Evolutionary conservation across 2,113 vertebrate species (phyloP).

Genomic region (Crotophaga sulcirostris): DNA sequence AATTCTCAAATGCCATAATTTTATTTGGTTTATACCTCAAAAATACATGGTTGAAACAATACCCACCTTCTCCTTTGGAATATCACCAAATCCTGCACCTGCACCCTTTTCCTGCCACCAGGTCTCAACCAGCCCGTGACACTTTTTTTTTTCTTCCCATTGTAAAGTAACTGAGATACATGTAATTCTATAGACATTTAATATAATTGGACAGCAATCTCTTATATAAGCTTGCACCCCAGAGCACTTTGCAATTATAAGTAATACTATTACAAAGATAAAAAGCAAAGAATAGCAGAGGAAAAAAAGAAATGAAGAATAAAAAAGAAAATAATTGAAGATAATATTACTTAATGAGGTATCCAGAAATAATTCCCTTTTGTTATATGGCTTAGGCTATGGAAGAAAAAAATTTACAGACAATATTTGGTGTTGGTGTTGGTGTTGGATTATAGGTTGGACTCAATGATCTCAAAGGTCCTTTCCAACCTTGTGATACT

Average conservation of each 20-base stretch:
- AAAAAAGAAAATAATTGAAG: background rate
- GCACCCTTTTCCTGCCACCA: background rate
- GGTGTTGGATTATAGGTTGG: too few species aligned
- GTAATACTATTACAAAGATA: background rate
- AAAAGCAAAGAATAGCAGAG: background rate
- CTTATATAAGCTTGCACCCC: background rate
- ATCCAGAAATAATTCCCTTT: background rate
- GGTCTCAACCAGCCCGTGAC: background rate
- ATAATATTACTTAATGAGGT: background rate
- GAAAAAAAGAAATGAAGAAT: background rate
- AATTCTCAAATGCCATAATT: background rate
- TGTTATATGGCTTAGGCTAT: background rate
- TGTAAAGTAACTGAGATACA: background rate
- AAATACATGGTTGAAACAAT: rapidly evolving
- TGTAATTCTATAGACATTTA: background rate
- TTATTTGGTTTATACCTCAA: background rate
- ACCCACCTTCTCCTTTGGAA: background rate
- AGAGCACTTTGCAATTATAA: background rate
- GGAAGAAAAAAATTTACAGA: background rate
- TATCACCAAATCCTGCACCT: background rate
- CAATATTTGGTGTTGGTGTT: too few species aligned
- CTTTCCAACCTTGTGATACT: too few species aligned
- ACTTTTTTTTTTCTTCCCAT: too few species aligned
- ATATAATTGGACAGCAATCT: background rate
- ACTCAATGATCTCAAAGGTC: too few species aligned